Evolutionary conservation across 2,888 invertebrate genomes (phyloP).

Genomic region (Malacosoma neustria): DNA sequence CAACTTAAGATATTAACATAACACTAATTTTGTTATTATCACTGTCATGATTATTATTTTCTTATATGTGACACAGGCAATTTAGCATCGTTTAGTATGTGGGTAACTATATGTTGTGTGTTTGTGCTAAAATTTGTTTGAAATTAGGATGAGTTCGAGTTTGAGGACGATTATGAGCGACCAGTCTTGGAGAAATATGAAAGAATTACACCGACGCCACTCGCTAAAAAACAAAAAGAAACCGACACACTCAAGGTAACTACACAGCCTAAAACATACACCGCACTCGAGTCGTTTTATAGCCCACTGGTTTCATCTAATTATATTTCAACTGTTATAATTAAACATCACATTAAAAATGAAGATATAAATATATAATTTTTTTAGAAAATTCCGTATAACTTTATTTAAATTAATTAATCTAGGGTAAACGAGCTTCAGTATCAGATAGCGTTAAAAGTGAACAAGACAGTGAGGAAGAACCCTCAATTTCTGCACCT

Average conservation of each 20-base stretch:
- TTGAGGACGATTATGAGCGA: conserved; percentile 84
- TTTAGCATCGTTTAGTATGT: conserved; percentile 8
- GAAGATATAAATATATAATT: too few species aligned
- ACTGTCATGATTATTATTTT: not conserved
- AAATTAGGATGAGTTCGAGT: conserved; percentile 64
- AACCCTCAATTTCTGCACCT: conserved; percentile 45
- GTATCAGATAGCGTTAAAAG: conserved; percentile 58
- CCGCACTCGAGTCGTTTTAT: not conserved
- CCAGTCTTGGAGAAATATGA: conserved; percentile 84
- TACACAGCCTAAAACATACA: conserved; percentile 29
- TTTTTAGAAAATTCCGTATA: conserved; percentile 5
- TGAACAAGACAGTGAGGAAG: conserved; percentile 60
- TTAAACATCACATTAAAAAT: too few species aligned
- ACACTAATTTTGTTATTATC: not conserved
- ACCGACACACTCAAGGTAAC: conserved; percentile 64
- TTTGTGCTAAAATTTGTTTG: conserved; percentile 54
- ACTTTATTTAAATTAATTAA: conserved; percentile 1
- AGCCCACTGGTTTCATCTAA: not conserved
- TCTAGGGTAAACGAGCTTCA: conserved; percentile 59
- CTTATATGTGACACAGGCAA: not conserved
- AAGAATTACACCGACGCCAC: conserved; percentile 70
- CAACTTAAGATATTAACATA: not conserved
- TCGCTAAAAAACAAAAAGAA: conserved; percentile 66
- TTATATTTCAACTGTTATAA: not conserved
- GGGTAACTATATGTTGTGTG: conserved; percentile 27